These are phyloP conservation scores for Lordiphosa mommai DNA, from an alignment of 1,140 invertebrate species.

Conservation along the genomic window DNA sequence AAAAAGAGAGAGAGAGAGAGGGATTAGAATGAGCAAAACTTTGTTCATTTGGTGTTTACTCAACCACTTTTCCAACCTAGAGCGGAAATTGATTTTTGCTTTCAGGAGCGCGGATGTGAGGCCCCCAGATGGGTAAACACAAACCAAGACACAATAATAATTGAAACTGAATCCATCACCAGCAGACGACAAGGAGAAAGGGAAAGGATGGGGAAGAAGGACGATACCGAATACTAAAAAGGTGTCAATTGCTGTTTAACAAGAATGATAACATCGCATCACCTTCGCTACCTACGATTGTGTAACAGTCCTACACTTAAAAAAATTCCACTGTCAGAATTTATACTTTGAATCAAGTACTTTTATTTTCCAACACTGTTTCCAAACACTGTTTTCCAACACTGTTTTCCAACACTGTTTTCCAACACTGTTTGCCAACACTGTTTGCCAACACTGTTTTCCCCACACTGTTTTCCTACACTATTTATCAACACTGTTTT, in stretches of 20 bases:
- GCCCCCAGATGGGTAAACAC: slow-evolving; percentile 52
- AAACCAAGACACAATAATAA: slow-evolving; percentile 72
- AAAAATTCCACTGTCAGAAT: too few relatives aligned
- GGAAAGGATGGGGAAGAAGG: not conserved
- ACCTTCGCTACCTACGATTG: slow-evolving; percentile 6
- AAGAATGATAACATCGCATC: not conserved
- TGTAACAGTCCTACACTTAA: slow-evolving; percentile 13
- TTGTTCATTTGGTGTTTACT: slow-evolving; percentile 63
- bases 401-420: too few relatives aligned
- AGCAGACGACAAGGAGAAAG: slow-evolving; percentile 43
- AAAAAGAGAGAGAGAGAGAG: slow-evolving; percentile 1
- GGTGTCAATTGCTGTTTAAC: slow-evolving; percentile 46
- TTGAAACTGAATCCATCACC: slow-evolving; percentile 71
- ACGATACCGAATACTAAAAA: slow-evolving; percentile 34
- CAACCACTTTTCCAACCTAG: slow-evolving; percentile 17
- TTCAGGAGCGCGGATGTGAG: not conserved
- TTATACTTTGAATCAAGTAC: too few relatives aligned
- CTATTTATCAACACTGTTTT: too few relatives aligned
- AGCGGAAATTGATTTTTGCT: slow-evolving; percentile 68
- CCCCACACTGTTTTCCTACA: too few relatives aligned
- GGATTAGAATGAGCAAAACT: slow-evolving; percentile 34
- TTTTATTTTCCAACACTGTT: too few relatives aligned
- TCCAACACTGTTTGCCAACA: too few relatives aligned
- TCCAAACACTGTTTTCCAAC: too few relatives aligned
- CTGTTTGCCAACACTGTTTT: too few relatives aligned